Conservation (phyloP, 2,888 invertebrate species). For the Griposia aprilina region DNA sequence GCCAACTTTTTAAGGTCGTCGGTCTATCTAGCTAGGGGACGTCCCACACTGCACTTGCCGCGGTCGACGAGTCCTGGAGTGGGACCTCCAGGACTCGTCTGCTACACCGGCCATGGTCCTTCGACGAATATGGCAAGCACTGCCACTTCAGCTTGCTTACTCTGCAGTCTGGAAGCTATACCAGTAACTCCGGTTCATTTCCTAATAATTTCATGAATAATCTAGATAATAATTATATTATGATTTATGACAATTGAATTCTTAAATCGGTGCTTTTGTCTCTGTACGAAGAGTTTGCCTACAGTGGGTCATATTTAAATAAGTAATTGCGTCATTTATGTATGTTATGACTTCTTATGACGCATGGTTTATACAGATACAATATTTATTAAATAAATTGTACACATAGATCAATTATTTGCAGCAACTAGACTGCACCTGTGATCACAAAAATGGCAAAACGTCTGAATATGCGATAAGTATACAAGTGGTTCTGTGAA, state of each 20-base stretch:
- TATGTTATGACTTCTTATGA: background rate
- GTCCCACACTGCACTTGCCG: too few species aligned
- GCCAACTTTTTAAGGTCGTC: too few species aligned
- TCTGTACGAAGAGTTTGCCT: background rate
- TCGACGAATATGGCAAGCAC: background rate
- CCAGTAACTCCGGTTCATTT: too few species aligned
- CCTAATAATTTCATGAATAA: background rate
- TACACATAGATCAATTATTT: background rate
- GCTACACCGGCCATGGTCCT: background rate
- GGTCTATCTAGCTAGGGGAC: too few species aligned
- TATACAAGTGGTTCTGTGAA: background rate
- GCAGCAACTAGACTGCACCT: background rate
- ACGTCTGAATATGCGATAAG: background rate
- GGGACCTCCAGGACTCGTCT: background rate
- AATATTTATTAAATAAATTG: background rate
- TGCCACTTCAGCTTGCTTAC: too few species aligned
- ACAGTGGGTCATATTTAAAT: background rate
- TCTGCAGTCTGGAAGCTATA: too few species aligned
- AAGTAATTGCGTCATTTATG: background rate
- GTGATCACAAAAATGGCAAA: conserved; percentile 4
- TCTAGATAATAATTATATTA: background rate
- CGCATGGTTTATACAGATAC: conserved; percentile 3
- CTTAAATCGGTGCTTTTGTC: too few species aligned
- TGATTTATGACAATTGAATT: background rate
- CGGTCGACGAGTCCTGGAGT: too few species aligned